Evolutionary conservation across 2,888 invertebrate species (phyloP).

Genomic region (Mythimna pallens): DNA sequence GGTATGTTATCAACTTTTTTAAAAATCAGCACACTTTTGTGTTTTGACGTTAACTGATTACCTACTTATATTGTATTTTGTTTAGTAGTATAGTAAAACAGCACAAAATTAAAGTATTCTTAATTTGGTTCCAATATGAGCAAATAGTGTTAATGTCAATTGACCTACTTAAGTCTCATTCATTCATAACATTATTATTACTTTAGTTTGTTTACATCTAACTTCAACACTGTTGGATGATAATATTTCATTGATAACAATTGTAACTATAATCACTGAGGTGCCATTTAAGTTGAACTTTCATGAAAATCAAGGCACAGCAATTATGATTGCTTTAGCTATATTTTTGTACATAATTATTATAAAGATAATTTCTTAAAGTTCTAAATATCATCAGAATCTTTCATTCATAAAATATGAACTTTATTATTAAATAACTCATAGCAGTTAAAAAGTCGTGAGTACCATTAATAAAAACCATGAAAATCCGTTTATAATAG

Average conservation of each 20-base stretch:
- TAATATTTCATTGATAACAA: slow-evolving; percentile 26
- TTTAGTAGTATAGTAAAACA: background rate
- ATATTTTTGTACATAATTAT: background rate
- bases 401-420: background rate
- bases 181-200: slow-evolving; percentile 20
- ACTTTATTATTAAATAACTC: background rate
- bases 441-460: background rate
- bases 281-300: slow-evolving; percentile 24
- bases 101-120: background rate
- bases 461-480: background rate
- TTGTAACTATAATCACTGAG: slow-evolving; percentile 5
- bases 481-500: background rate
- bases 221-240: slow-evolving; percentile 1
- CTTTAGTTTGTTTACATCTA: slow-evolving; percentile 17
- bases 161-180: slow-evolving; percentile 13
- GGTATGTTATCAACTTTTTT: background rate
- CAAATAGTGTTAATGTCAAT: background rate
- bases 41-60: no score
- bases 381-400: background rate
- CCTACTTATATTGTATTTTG: background rate
- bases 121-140: background rate
- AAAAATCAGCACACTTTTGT: background rate
- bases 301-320: slow-evolving; percentile 49
- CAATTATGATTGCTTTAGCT: slow-evolving; percentile 36
- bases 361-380: background rate